Evolutionary conservation across 2,888 invertebrate species (phyloP).

Genomic region (Busseola fusca): DNA sequence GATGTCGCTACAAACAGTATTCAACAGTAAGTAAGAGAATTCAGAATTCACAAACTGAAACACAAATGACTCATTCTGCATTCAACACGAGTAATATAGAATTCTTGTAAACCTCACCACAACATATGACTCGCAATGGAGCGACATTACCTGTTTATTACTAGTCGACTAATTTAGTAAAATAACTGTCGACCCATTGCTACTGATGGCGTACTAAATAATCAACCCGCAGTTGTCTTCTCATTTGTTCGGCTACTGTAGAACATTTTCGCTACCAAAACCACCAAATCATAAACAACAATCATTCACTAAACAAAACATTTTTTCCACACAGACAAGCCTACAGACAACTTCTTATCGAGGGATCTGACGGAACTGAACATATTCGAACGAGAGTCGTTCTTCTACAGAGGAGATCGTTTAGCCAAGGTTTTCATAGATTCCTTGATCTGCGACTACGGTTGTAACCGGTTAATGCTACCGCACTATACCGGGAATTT

Average conservation of each 20-base stretch:
- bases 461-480: conserved; percentile 58
- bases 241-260: not conserved
- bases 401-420: conserved; percentile 68
- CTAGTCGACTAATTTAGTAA: not conserved
- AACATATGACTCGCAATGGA: not conserved
- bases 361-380: conserved; percentile 70
- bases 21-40: not conserved
- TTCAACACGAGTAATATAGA: not conserved
- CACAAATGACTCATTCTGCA: not conserved
- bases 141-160: not conserved
- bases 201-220: too few species aligned
- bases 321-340: conserved; percentile 67
- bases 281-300: not conserved
- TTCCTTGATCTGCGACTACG: conserved; percentile 71
- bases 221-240: too few species aligned
- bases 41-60: not conserved
- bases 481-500: conserved; percentile 17
- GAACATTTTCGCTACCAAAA: not conserved
- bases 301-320: conserved; percentile 11
- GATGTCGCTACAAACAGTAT: not conserved
- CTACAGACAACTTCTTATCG: conserved; percentile 71
- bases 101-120: not conserved
- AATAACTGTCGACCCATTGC: not conserved
- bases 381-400: conserved; percentile 75
- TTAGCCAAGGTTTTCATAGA: conserved; percentile 71